These are phyloP conservation scores for Itoplectis maculator DNA, from an alignment of 2,888 invertebrate species.

Conservation along the genomic window DNA sequence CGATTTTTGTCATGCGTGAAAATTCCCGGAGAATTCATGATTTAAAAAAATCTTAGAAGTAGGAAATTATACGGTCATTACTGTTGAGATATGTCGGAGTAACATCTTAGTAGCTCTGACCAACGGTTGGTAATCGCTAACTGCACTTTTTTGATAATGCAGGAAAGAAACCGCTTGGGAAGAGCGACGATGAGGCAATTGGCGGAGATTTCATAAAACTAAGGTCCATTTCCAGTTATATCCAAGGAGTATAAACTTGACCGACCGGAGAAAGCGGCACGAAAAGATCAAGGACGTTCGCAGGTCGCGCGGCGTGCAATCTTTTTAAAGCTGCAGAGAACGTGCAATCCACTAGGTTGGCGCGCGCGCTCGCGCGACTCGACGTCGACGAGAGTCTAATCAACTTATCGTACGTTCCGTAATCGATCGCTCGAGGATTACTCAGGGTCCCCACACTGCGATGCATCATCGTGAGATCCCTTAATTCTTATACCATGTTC, in stretches of 20 bases:
- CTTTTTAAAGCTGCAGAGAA: constrained; percentile 38
- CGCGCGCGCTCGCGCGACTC: neutral
- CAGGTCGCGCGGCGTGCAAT: constrained; percentile 4
- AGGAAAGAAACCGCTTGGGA: neutral
- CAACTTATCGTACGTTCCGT: constrained; percentile 66
- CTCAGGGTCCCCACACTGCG: constrained; percentile 37
- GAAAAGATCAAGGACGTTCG: constrained; percentile 44
- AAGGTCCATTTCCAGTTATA: neutral
- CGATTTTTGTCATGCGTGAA: constrained; percentile 43
- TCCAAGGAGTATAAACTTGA: neutral
- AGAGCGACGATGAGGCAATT: neutral
- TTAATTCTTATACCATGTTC: constrained; percentile 15
- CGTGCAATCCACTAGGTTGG: constrained; percentile 33
- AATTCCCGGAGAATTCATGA: neutral
- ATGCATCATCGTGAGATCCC: constrained; percentile 39
- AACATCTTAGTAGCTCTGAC: too few species aligned
- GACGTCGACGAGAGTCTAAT: constrained; percentile 63
- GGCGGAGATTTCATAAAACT: neutral
- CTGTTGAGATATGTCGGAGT: too few species aligned
- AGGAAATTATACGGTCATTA: neutral
- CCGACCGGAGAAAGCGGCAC: neutral
- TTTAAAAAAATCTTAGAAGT: neutral
- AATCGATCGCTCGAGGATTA: constrained; percentile 61
- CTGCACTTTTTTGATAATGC: neutral
- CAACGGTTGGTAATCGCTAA: too few species aligned